Base-by-base conservation (phyloP, 2,797 vertebrate species). In the Denticeps clupeoides region DNA sequence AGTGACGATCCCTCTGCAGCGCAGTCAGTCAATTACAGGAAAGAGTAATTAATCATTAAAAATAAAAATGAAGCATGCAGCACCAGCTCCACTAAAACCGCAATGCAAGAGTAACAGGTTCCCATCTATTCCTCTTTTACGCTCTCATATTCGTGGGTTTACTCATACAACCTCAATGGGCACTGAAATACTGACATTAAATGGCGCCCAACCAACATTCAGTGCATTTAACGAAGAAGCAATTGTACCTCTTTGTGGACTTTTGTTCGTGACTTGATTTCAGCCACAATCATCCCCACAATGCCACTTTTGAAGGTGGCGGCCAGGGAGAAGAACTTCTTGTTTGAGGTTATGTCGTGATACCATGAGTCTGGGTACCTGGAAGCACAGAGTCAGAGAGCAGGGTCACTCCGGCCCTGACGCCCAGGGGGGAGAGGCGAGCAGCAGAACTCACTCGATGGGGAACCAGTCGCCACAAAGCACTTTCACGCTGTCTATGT, bases 351-450 rank as follows among this genome's bases (percentile, higher is more conserved):
- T 79, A 99, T 99, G 59, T 99, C 95, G 76, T 89, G 90, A 84
- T 99, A 99, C 95, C 95, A 99, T 80, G 95, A 98, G 86, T 99
- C 93, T 73, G 95, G 95, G 77, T 99, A 99, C 81, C 95, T 99
- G 73, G n/a, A n/a, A n/a, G n/a, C n/a, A n/a, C n/a, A n/a, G 4
- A 13, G 18, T 4, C 12, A 35, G 3, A 7, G 8, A 23, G 40
- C n/a, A n/a, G n/a, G n/a, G n/a, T n/a, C n/a, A n/a, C n/a, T n/a
- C n/a, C n/a, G n/a, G n/a, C n/a, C n/a, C n/a, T n/a, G n/a, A n/a
- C n/a, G n/a, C n/a, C n/a, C n/a, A 42, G 4, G 3, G 37, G 21
- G 11, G 16, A 38, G 15, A 40, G 37, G 7, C 19, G 21, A 29
- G 1, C 4, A 6, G n/a, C n/a, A 32, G 7, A 5, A 80, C 93